These are phyloP conservation scores for Lapara coniferarum DNA, from an alignment of 2,888 invertebrate species.

Conservation along the genomic window DNA sequence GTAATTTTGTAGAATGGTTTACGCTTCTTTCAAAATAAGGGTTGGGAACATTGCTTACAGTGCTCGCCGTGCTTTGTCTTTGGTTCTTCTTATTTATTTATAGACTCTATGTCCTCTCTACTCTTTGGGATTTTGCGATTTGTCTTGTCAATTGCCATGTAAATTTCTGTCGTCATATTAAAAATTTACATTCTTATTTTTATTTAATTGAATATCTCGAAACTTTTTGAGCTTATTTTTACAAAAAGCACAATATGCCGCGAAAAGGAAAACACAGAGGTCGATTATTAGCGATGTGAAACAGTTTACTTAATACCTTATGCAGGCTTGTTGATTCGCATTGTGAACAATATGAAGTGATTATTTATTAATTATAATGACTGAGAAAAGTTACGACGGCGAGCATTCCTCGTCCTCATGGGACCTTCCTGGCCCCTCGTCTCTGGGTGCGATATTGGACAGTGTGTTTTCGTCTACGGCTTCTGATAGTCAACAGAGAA, in stretches of 20 bases:
- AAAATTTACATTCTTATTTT: constrained; percentile 28
- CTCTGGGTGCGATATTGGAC: constrained; percentile 85
- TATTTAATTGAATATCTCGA: constrained; percentile 20
- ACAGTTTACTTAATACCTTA: background rate
- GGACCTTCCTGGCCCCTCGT: constrained; percentile 79
- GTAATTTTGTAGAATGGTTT: no score
- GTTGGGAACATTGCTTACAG: no score
- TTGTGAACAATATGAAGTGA: constrained; percentile 49
- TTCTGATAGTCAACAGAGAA: constrained; percentile 66
- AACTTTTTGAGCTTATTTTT: constrained; percentile 12
- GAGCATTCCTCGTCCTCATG: constrained; percentile 69
- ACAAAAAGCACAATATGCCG: constrained; percentile 11
- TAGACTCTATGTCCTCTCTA: no score
- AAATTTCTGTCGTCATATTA: constrained; percentile 36
- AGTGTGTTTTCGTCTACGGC: constrained; percentile 85
- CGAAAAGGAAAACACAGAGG: constrained; percentile 16
- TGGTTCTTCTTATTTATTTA: no score
- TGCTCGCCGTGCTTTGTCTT: no score
- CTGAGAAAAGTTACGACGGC: constrained; percentile 69
- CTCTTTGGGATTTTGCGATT: background rate
- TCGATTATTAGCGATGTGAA: background rate
- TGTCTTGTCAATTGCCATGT: constrained; percentile 30
- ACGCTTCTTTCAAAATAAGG: no score
- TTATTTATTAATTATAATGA: constrained; percentile 59
- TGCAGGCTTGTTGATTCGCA: constrained; percentile 33